Evolutionary conservation across 53 echinoderm and acorn worm genomes (phyloP).

Genomic region (Echinometra lucunter): DNA sequence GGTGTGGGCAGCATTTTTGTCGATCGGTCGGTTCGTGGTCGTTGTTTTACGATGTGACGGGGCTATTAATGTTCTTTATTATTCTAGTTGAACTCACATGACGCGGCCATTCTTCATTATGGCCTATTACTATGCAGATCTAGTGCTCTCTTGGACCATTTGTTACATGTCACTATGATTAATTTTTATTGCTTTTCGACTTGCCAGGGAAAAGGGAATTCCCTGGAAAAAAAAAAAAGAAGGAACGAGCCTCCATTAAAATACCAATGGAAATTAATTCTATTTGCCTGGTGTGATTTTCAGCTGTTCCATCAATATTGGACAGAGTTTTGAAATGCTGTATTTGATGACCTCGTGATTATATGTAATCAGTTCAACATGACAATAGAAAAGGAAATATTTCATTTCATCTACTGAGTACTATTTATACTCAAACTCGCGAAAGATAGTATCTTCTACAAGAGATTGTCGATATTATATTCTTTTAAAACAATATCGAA

Average conservation of each 20-base stretch:
- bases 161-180: slow-evolving; percentile 20
- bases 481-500: no score
- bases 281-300: background rate
- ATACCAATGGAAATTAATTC: slow-evolving; percentile 10
- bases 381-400: background rate
- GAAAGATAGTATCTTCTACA: no score
- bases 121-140: background rate
- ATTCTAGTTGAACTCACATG: background rate
- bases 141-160: background rate
- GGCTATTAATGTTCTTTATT: background rate
- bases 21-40: background rate
- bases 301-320: background rate
- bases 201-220: background rate
- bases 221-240: background rate
- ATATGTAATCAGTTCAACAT: background rate
- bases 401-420: background rate
- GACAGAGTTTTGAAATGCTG: background rate
- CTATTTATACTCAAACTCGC: background rate
- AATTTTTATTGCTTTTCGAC: background rate
- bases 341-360: background rate
- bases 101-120: background rate
- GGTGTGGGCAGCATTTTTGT: background rate
- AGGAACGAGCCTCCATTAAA: background rate
- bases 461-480: no score
- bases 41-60: background rate